Base-by-base conservation (phyloP, 2,797 vertebrate species). In the Syngnathus rostellatus region DNA sequence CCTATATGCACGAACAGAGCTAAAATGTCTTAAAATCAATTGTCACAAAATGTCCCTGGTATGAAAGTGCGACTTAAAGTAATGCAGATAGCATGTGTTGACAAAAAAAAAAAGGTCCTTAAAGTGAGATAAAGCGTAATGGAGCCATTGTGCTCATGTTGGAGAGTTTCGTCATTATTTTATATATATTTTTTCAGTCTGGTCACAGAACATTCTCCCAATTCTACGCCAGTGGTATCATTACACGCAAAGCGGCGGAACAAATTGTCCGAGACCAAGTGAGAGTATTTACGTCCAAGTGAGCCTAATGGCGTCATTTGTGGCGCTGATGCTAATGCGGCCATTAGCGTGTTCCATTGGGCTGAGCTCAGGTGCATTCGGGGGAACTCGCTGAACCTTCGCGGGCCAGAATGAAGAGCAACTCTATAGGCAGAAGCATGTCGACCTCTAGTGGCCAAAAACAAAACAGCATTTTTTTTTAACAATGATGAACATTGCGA, bases 291-390 rank as follows among this genome's bases (percentile, higher is more conserved):
- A 87, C 89, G 91, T 87, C 86, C 81, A 83, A 86, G 77, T 85
- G 69, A 76, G 85, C 77, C 85, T 91, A 89, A 92, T 90, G 87
- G 90, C 81, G 87, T 87, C 77, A 90, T 92, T 89, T 90, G 89
- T 89, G 90, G 89, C 88, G 85, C 87, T 90, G 89, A 90, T 91
- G 89, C 86, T 86, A 89, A 89, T 87, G 83, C 83, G 31, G 68
- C 85, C 80, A 84, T 89, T 89, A 83, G 79, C 88, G 90, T 88
- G 89, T 88, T 89, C 89, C 87, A 88, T 89, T 89, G 89, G 86
- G 86, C 86, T 87, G 83, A 74, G 87, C 82, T 84, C 90, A 90
- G 89, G 89, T 89, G 88, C 89, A 84, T 82, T 89, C 88, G 88
- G 85, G 85, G 82, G 72, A 73, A 40, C 73, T 72, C 76, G 74